Conservation (phyloP, 2,113 vertebrate species). For the Rhynchomys soricoides region DNA sequence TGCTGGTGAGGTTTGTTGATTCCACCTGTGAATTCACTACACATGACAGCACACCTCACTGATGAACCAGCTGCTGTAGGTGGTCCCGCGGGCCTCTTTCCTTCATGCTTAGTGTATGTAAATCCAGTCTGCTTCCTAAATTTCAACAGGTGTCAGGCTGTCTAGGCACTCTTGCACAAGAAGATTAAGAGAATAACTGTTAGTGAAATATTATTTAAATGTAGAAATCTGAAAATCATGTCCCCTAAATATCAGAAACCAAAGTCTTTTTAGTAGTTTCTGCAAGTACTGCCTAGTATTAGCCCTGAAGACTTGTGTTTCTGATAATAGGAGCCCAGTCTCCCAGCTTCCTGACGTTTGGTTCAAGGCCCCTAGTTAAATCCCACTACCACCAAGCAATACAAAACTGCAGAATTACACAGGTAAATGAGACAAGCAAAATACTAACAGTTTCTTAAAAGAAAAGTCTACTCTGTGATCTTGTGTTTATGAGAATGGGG, state of each 20-base stretch:
- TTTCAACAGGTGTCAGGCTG: conserved; percentile 20
- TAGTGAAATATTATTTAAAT: conserved; percentile 59
- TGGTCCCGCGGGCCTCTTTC: background rate
- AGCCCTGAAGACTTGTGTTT: background rate
- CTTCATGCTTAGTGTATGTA: background rate
- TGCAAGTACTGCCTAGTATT: background rate
- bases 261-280: conserved; percentile 27
- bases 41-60: conserved; percentile 20
- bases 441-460: background rate
- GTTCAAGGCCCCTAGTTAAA: background rate
- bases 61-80: background rate
- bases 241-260: conserved; percentile 38
- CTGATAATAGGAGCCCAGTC: background rate
- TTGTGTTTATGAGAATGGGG: background rate
- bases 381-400: background rate
- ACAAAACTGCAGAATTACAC: background rate
- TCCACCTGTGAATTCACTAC: conserved; percentile 34
- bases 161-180: conserved; percentile 32
- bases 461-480: background rate
- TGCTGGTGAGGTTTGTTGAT: background rate
- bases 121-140: conserved; percentile 32
- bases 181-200: background rate
- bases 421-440: conserved; percentile 54
- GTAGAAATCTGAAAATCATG: conserved; percentile 36
- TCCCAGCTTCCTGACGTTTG: conserved; percentile 23